Evolutionary conservation across 2,888 invertebrate species (phyloP), one percentile per base, ranked within the genome.

Genomic region (Mythimna impura): DNA sequence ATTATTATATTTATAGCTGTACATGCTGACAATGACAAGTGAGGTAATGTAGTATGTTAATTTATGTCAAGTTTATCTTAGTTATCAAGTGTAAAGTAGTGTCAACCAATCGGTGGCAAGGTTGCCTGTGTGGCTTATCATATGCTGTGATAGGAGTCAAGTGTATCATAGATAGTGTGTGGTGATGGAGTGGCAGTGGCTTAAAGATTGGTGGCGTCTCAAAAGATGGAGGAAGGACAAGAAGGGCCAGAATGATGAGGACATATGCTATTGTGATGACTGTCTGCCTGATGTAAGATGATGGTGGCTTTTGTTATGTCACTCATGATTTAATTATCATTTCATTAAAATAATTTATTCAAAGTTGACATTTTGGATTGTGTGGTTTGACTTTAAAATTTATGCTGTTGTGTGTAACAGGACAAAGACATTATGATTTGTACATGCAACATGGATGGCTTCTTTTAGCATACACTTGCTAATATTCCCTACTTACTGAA

Each of bases 121-220:
- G 91, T 87, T 89, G 89, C 81, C 85, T 85, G 77, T 86, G 82
- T 76, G 85, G 85, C 87, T 92, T 92, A 93, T 93, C 91, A 92
- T 87, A 86, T 88, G 90, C 88, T 88, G 87, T 91, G 90, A 90
- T 91, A 90, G 89, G 88, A 86, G 68, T 64, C 69, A 84, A 86
- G 89, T 91, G 88, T 82, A 89, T 80, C 88, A 82, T 76, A 82
- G 85, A 87, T 90, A 91, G 89, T 91, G 85, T 78, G 87, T 89
- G 85, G 88, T 89, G 89, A 98, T 98, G 97, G 98, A 98, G 96
- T 98, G 98, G 98, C 97, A 97, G 88, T 98, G 98, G 97, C 95
- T 98, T 89, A 98, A 98, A 93, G 97, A 98, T 93, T 98, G 98
- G 98, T 98, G 98, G 98, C 96, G 98, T 78, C 95, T 98, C 76